Conservation (phyloP, 30 jellyfish, hydroid and myxozoan species). For the Phacellophora camtschatica region DNA sequence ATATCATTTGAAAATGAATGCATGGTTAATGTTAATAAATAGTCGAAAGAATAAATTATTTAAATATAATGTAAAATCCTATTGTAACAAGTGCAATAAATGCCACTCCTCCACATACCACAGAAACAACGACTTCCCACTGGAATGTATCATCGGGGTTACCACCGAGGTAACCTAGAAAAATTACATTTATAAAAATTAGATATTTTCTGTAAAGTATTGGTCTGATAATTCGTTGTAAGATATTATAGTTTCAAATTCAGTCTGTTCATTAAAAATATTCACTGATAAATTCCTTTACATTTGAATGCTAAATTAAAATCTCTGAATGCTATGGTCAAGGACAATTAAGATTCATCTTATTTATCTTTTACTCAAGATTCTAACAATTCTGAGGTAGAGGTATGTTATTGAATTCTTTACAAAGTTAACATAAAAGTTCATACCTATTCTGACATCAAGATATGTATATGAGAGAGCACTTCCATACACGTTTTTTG, state of each 20-base stretch:
- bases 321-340: no score
- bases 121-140: slow-evolving; percentile 49
- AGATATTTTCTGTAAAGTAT: neutral
- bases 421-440: no score
- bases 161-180: neutral
- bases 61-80: slow-evolving; percentile 24
- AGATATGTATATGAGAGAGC: slow-evolving; percentile 21
- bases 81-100: slow-evolving; percentile 27
- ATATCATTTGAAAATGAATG: no score
- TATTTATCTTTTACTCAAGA: no score
- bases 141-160: slow-evolving; percentile 13
- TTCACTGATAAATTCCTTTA: no score
- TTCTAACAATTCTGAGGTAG: no score
- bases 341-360: no score
- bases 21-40: no score
- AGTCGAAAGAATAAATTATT: neutral
- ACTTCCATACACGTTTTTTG: slow-evolving; percentile 40
- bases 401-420: no score
- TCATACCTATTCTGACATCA: slow-evolving; percentile 33
- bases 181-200: neutral
- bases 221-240: neutral
- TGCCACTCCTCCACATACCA: slow-evolving; percentile 45
- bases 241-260: no score
- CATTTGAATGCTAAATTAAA: no score
- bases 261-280: no score